Base-by-base conservation (phyloP, 2,888 invertebrate species). In the Helleia helle region DNA sequence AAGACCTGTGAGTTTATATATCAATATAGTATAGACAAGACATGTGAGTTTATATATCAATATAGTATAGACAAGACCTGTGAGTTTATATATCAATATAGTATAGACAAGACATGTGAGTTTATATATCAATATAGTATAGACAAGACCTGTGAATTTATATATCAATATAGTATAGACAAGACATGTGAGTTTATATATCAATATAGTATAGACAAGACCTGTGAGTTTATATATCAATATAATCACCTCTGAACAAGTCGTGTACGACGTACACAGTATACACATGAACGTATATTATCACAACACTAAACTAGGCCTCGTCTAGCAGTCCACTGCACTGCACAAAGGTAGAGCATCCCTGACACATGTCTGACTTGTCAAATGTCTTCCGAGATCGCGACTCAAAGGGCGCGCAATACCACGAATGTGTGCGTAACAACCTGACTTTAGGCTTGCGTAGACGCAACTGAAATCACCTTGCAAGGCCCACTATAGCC, bases 401-500 rank as follows among this genome's bases (percentile, higher is more conserved):
- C 69, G 68, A 56, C 43, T 50, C 44, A 47, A 49, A 43, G 49
- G 54, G 56, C 56, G 59, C 59, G 59, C 60, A 51, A 50, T 51
- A 54, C 57, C 56, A 52, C 64, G 62, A 65, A 54, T 66, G 71
- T 71, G 74, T 75, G 73, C 60, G 66, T 71, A 60, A 75, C 81
- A 76, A 77, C 81, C 77, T 76, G 74, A 67, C 75, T 60, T 67
- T 63, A 61, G 65, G 80, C 74, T 71, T 77, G 83, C 84, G 83
- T 74, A 66, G 67, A 72, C 76, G 79, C 84, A 79, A 84, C 84
- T 84, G 70, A 83, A 80, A 79, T 83, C 81, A 83, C 84, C 84
- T 84, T 84, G 84, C 84, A 84, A 84, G 84, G 84, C 81, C 83
- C 80, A 80, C 72, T 81, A 62, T 68, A 52, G 43, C 65, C 52